Evolutionary conservation across 2,113 vertebrate species (phyloP), one percentile per base, ranked within the genome.

Genomic region (Cinclus cinclus): DNA sequence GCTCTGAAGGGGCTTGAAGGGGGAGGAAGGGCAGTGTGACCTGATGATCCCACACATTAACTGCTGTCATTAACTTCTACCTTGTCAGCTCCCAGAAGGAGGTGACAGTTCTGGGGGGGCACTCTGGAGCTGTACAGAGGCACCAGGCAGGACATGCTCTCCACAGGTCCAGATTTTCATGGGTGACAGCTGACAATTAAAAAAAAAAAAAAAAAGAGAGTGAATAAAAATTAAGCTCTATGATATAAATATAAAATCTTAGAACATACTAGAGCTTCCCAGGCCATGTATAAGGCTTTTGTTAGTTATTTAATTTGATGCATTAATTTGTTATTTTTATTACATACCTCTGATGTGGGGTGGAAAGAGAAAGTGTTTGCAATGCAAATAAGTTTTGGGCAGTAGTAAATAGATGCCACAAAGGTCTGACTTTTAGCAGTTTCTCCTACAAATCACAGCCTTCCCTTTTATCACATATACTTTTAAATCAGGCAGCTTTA

Each of bases 31-130:
- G 69, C 90, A 96, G 71, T 7, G 1, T 92, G 94, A 93, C 89
- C 92, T 74, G 87, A 15, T 82, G 70, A 86, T 93, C 81, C 81
- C 70, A 44, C 11, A 12, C 20, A 18, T 74, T 89, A 90, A 92
- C 71, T 90, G 69, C 62, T 93, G 82, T 42, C 83, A 95, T 84
- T 93, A 94, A 85, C 76, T 84, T 82, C 52, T 65, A 76, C 65
- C 68, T 92, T 69, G 42, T 86, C 81, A 87, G 59, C 37, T 59
- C 42, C 56, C 76, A 93, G 44, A n/a, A 81, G 75, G 76, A 92
- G 55, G 17, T 33, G 42, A 8, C 15, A 85, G 42, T 37, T 49
- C 33, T 24, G n/a, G 15, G 37, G 37, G 59, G 21, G 15, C 47
- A 62, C 49, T 58, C 59, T 9, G 4, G 73, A 56, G 19, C 59